Conservation (phyloP, 2,797 vertebrate species). For the Lerista edwardsae region DNA sequence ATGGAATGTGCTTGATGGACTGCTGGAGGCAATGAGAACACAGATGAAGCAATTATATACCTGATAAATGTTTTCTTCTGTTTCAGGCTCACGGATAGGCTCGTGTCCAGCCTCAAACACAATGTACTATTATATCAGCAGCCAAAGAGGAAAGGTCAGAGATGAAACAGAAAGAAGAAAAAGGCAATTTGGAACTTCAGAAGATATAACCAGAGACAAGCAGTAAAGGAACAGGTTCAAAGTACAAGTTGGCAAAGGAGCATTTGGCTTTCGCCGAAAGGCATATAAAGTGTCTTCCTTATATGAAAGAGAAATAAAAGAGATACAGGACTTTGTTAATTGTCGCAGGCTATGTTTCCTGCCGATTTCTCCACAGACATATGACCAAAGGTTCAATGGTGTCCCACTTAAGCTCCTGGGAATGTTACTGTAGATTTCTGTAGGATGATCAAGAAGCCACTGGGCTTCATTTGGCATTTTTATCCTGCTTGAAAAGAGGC, state of each 20-base stretch:
- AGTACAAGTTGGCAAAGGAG: slow-evolving; percentile 64
- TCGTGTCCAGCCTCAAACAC: slow-evolving; percentile 99
- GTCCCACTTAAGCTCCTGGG: slow-evolving; percentile 46
- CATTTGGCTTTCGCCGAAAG: slow-evolving; percentile 33
- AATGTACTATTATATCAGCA: slow-evolving; percentile 96
- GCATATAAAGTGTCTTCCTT: slow-evolving; percentile 46
- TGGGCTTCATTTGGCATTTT: slow-evolving; percentile 42
- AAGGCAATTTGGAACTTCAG: slow-evolving; percentile 81
- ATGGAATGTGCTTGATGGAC: slow-evolving; percentile 56
- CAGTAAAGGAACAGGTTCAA: slow-evolving; percentile 72
- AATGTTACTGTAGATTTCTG: slow-evolving; percentile 29
- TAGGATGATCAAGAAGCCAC: slow-evolving; percentile 18
- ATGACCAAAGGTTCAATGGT: slow-evolving; percentile 39
- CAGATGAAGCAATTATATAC: slow-evolving; percentile 80
- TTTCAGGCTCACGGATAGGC: slow-evolving; percentile 97
- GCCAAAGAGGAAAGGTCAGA: slow-evolving; percentile 85
- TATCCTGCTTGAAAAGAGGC: not conserved
- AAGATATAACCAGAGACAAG: slow-evolving; percentile 56
- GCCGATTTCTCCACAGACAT: slow-evolving; percentile 53
- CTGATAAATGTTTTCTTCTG: slow-evolving; percentile 99
- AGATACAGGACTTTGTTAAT: slow-evolving; percentile 52
- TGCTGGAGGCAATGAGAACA: slow-evolving; percentile 53
- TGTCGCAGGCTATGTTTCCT: slow-evolving; percentile 52
- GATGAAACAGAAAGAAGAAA: slow-evolving; percentile 82
- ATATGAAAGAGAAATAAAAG: slow-evolving; percentile 36